A percentile compares a stretch with the other conserved stretches of the same genome.
Evolutionary conservation across 2,797 vertebrate species (phyloP).

Genomic region (Pelochelys cantorii): DNA sequence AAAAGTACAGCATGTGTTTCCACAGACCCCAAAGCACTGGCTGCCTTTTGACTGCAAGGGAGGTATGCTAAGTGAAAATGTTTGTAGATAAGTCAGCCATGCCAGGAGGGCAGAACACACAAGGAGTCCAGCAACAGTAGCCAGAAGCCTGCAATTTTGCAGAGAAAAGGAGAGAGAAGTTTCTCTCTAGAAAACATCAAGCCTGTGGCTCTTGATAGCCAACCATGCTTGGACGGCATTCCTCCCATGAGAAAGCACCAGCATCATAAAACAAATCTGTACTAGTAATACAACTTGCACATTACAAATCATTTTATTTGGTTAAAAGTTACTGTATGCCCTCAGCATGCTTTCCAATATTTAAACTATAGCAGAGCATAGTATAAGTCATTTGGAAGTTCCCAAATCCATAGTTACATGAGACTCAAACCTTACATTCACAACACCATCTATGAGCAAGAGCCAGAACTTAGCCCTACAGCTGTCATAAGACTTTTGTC

Average conservation of each 20-base stretch:
- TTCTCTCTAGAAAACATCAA: not conserved
- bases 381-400: not conserved
- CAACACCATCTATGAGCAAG: accelerated
- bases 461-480: not conserved
- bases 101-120: not conserved
- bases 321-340: not conserved
- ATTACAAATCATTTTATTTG: not conserved
- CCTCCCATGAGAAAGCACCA: not conserved
- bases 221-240: not conserved
- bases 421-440: not conserved
- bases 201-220: not conserved
- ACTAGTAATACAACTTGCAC: not conserved
- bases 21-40: not conserved
- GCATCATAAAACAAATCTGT: not conserved
- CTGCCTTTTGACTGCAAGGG: not conserved
- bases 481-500: not conserved
- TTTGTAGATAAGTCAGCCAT: not conserved
- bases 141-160: not conserved
- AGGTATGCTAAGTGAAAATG: not conserved
- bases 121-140: not conserved
- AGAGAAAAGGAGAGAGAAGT: not conserved
- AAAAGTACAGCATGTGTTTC: not conserved
- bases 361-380: not conserved
- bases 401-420: not conserved
- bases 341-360: not conserved